phyloP scores from a whole-genome alignment of 2,888 invertebrate species.

The Pandemis corylana region DNA sequence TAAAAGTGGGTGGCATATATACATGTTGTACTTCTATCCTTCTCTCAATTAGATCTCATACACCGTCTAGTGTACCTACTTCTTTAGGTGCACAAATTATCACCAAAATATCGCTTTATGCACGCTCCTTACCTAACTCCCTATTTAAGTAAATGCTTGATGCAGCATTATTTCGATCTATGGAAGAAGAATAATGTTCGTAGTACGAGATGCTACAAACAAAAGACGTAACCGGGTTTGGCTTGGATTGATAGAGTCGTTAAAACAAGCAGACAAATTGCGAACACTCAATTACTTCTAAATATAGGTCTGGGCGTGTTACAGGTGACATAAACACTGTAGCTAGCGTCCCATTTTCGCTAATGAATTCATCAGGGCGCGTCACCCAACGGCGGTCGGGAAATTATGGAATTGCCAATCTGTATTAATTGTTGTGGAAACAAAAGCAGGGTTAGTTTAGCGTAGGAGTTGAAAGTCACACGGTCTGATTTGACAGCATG shows the following conservation, averaged over 20 bases:
- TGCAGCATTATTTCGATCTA: too few species aligned
- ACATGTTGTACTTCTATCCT: too few species aligned
- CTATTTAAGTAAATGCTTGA: too few species aligned
- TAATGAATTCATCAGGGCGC: constrained; percentile 70
- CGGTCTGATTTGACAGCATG: neutral
- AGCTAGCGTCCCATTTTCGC: constrained; percentile 56
- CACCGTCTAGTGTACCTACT: too few species aligned
- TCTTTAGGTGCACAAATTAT: too few species aligned
- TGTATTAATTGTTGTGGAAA: constrained; percentile 46
- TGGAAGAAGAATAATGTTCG: neutral
- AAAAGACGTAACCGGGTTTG: neutral
- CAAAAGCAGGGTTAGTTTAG: neutral
- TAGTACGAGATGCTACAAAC: neutral
- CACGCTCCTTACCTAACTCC: too few species aligned
- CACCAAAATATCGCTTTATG: too few species aligned
- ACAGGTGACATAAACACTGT: constrained; percentile 45
- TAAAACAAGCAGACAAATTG: constrained; percentile 6
- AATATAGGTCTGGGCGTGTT: constrained; percentile 36
- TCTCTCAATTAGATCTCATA: too few species aligned
- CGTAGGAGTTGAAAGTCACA: neutral
- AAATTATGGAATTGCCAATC: constrained; percentile 55
- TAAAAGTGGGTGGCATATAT: too few species aligned
- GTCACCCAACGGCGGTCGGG: constrained; percentile 56
- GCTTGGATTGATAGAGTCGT: neutral
- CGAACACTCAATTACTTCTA: constrained; percentile 13